A percentile compares a stretch with the other conserved stretches of the same genome.
These are phyloP conservation scores for Cephus pulcher DNA, from an alignment of 2,888 invertebrate genomes.

Conservation along the genomic window DNA sequence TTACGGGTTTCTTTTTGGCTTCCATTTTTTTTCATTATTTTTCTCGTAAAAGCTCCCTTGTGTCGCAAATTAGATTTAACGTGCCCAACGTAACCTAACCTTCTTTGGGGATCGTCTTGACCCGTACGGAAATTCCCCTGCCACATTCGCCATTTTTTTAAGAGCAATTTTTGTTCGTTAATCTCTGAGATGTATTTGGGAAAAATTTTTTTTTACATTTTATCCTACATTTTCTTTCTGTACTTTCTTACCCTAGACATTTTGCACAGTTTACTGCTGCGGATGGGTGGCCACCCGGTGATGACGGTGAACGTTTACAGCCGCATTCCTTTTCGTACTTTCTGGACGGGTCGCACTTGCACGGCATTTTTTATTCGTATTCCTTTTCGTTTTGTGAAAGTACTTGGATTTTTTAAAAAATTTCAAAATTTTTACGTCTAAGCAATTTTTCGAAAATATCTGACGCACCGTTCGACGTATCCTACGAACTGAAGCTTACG, in stretches of 20 bases:
- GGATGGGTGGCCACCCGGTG: conserved; percentile 23
- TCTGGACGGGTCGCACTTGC: conserved; percentile 20
- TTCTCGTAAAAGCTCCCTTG: background rate
- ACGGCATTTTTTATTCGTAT: conserved; percentile 15
- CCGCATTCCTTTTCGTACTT: conserved; percentile 11
- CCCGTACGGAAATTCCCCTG: background rate
- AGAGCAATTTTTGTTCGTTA: background rate
- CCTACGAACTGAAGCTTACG: background rate
- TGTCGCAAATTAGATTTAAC: background rate
- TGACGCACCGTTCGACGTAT: background rate
- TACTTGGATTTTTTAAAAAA: conserved; percentile 1
- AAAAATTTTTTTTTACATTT: background rate
- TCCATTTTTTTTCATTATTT: background rate
- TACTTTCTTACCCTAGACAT: conserved; percentile 14
- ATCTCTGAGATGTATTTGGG: background rate
- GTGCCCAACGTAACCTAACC: background rate
- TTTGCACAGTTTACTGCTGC: conserved; percentile 15
- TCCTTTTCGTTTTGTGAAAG: background rate
- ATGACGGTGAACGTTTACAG: conserved; percentile 20
- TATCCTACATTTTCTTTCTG: background rate
- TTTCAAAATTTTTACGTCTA: background rate
- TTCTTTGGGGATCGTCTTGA: background rate
- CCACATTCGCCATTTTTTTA: background rate
- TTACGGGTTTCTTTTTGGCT: background rate
- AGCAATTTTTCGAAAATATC: background rate